phyloP scores from a whole-genome alignment of 2,797 vertebrate genomes.

The Sphenodon punctatus region DNA sequence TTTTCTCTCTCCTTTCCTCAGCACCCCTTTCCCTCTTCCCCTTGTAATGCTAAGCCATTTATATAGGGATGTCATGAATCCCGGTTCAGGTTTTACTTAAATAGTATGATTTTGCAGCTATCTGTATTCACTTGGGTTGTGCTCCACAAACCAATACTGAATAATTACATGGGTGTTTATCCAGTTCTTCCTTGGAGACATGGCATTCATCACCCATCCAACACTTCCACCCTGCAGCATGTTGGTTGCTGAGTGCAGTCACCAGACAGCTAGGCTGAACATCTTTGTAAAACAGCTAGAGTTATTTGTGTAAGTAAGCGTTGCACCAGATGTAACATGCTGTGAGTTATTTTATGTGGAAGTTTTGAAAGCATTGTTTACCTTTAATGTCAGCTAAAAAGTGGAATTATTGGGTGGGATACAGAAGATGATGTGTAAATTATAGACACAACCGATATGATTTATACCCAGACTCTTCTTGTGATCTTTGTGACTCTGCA shows the following conservation, averaged over 20 bases:
- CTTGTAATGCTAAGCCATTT: background rate
- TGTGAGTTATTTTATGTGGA: background rate
- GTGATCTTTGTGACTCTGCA: background rate
- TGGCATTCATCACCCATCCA: background rate
- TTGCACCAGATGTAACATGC: no score
- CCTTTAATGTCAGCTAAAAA: background rate
- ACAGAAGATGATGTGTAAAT: background rate
- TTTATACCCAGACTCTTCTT: background rate
- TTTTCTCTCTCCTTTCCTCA: no score
- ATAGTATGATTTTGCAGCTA: background rate
- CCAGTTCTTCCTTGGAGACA: background rate
- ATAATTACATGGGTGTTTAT: background rate
- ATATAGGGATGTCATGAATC: background rate
- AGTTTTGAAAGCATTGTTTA: background rate
- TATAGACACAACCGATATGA: background rate
- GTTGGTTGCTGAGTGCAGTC: background rate
- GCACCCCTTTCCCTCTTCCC: no score
- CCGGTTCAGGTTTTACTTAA: background rate
- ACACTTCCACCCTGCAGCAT: background rate
- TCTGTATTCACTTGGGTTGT: background rate
- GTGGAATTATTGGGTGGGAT: background rate
- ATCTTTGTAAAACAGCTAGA: background rate
- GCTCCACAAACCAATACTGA: background rate
- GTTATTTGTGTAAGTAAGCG: background rate
- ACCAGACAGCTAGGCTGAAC: background rate